Conservation (phyloP, 2,113 vertebrate species). For the Antennarius striatus region DNA sequence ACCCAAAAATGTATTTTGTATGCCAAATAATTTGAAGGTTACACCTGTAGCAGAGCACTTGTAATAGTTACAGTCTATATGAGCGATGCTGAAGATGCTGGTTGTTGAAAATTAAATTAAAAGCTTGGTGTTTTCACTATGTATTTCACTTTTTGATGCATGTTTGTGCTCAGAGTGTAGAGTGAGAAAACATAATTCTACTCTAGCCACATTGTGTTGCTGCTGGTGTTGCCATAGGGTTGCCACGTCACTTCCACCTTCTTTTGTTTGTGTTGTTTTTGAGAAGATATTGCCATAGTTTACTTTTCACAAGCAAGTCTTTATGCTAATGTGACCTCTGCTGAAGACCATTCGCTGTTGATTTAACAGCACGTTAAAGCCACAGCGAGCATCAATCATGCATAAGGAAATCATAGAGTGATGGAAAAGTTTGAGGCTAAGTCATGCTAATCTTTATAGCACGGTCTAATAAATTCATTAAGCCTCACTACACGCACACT, state of each 20-base stretch:
- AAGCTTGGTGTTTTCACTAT: background rate
- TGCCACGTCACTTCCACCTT: constrained; percentile 56
- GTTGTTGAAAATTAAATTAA: too few relatives aligned
- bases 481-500: constrained; percentile 3
- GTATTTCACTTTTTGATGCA: too few relatives aligned
- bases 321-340: constrained; percentile 70
- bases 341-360: constrained; percentile 65
- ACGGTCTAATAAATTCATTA: constrained; percentile 61
- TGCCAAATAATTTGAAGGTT: too few relatives aligned
- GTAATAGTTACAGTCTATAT: too few relatives aligned
- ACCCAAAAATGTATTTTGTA: too few relatives aligned
- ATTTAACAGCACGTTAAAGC: constrained; percentile 67
- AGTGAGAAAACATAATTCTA: constrained; percentile 45
- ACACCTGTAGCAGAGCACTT: background rate
- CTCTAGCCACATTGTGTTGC: constrained; percentile 50
- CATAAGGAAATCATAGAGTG: constrained; percentile 25
- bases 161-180: too few relatives aligned
- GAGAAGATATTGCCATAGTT: constrained; percentile 59
- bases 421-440: constrained; percentile 41
- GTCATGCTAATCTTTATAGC: constrained; percentile 42
- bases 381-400: constrained; percentile 64
- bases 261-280: constrained; percentile 64
- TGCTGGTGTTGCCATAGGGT: constrained; percentile 51
- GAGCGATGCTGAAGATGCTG: too few relatives aligned
- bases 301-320: constrained; percentile 66